Evolutionary conservation across 2,797 vertebrate genomes (phyloP), one percentile per base, ranked within the genome.

Genomic region (Kryptolebias ocellatus): DNA sequence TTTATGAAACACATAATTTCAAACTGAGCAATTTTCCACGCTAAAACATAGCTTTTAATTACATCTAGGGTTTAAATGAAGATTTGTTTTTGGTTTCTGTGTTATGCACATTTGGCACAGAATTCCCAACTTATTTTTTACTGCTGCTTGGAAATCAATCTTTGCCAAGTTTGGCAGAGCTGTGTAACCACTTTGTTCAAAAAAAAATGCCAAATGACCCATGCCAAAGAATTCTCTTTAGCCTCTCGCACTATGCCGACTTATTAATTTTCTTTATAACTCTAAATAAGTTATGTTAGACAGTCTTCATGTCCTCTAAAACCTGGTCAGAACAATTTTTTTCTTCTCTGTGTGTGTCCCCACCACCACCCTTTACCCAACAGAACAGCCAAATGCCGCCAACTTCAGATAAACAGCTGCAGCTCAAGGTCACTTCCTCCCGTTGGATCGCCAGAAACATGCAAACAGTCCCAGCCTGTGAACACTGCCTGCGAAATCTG

Each of bases 351-450:
- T 61, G 39, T 66, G 57, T 18, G 18, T 39, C 28, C 64, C 55
- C 64, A 39, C 49, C 18, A 14, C 50, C 28, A 14, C 74, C 66
- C 51, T 54, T 68, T 69, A 29, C 20, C 65, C 39, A 44, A 72
- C 72, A 73, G 49, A 58, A 9, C 67, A 68, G 69, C 77, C 80
- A 87, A 84, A 90, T 80, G 77, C 80, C 72, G 76, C 76, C 70
- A 73, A 67, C 67, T 74, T 69, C 69, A 78, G 78, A 77, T 15
- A 8, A 88, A 88, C 83, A 90, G 81, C 87, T 87, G 87, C 74
- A 80, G 70, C 60, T 70, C 72, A 87, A 83, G 85, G 87, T 86
- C 67, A 61, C 55, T 42, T 67, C 75, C 69, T 46, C 64, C 49
- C 51, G 57, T 28, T 10, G 60, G 45, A 72, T 67, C 53, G 70